A percentile compares a stretch with the other conserved stretches of the same genome.
These are phyloP conservation scores for Parazoanthus atlanticus DNA, from an alignment of 92 coral and sea anemone genomes.

Conservation along the genomic window DNA sequence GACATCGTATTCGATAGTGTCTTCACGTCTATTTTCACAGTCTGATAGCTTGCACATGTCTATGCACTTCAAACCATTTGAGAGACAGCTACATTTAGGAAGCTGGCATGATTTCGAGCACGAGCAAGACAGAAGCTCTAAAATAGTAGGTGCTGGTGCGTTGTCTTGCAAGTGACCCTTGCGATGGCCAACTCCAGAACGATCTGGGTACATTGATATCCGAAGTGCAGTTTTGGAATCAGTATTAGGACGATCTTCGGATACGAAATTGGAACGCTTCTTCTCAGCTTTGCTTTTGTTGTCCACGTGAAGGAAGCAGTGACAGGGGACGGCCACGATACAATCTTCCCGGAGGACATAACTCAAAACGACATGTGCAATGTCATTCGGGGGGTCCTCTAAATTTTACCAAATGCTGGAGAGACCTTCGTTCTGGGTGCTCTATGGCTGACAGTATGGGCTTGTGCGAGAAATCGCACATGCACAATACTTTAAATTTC, in stretches of 20 bases:
- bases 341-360: too few relatives aligned
- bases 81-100: neutral
- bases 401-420: too few relatives aligned
- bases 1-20: neutral
- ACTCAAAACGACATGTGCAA: too few relatives aligned
- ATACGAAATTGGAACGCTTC: neutral
- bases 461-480: too few relatives aligned
- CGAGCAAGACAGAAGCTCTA: slow-evolving; percentile 20
- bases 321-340: too few relatives aligned
- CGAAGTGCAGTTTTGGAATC: neutral
- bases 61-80: neutral
- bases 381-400: too few relatives aligned
- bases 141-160: neutral
- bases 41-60: neutral
- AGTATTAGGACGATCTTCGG: neutral
- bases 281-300: too few relatives aligned
- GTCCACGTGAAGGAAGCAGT: too few relatives aligned
- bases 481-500: too few relatives aligned
- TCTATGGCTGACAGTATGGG: too few relatives aligned
- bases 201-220: neutral
- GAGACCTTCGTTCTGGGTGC: too few relatives aligned
- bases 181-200: neutral
- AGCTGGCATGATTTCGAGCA: neutral
- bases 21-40: neutral
- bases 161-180: neutral